Percentiles rank a stretch among this genome's conserved stretches.
These are phyloP conservation scores for Drosophila fuyamai DNA, from an alignment of 1,140 invertebrate species.

Conservation along the genomic window DNA sequence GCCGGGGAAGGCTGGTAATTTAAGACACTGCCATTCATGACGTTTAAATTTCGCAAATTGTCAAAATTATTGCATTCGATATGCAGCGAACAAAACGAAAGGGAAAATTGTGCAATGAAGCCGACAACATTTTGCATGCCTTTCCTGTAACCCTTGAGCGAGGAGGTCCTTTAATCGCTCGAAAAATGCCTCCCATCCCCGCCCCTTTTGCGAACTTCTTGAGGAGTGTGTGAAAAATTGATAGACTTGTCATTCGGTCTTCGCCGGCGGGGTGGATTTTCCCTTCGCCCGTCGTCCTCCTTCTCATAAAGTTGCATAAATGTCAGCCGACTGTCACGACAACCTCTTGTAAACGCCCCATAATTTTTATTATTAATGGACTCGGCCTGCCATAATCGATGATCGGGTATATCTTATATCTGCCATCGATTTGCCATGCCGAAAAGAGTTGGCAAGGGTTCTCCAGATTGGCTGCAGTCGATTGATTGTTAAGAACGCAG, in stretches of 20 bases:
- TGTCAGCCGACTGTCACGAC: slow-evolving; percentile 81
- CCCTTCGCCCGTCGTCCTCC: slow-evolving; percentile 15
- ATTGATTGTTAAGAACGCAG: no score
- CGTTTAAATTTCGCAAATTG: slow-evolving; percentile 69
- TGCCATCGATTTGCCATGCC: slow-evolving; percentile 33
- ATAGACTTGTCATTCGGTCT: slow-evolving; percentile 74
- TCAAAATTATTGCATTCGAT: slow-evolving; percentile 68
- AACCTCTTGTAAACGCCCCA: slow-evolving; percentile 82
- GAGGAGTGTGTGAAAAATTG: slow-evolving; percentile 83
- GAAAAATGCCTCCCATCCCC: slow-evolving; percentile 49
- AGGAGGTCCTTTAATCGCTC: slow-evolving; percentile 51
- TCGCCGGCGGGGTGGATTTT: slow-evolving; percentile 58
- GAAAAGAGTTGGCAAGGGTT: slow-evolving; percentile 13
- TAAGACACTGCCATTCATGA: slow-evolving; percentile 71
- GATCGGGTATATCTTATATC: slow-evolving; percentile 25
- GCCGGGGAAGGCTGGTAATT: slow-evolving; percentile 52
- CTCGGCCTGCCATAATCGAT: slow-evolving; percentile 58
- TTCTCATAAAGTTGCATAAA: slow-evolving; percentile 79
- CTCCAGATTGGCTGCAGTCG: neutral
- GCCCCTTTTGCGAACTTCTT: slow-evolving; percentile 55
- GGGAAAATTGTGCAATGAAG: slow-evolving; percentile 75
- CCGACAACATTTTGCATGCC: slow-evolving; percentile 69
- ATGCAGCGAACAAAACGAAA: slow-evolving; percentile 47
- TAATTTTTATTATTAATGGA: slow-evolving; percentile 81
- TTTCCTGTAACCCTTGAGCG: slow-evolving; percentile 34